phyloP scores from a whole-genome alignment of 2,888 invertebrate genomes.

The Polyommatus icarus region DNA sequence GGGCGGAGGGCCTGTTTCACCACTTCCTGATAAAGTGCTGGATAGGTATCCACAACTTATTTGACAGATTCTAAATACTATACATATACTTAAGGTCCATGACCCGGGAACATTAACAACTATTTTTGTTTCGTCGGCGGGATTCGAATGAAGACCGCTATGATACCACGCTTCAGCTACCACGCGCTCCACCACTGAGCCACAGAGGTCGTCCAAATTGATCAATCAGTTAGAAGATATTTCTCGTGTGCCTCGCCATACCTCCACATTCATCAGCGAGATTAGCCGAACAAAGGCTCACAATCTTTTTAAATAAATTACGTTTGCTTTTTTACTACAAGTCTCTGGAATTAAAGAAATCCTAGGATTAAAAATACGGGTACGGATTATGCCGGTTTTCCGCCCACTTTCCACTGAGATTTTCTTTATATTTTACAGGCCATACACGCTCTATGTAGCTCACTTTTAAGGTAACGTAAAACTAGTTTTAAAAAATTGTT shows the following conservation, averaged over 20 bases:
- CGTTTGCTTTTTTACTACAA: conserved; percentile 25
- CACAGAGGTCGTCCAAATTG: neutral
- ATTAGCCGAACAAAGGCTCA: conserved; percentile 1
- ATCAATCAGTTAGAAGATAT: neutral
- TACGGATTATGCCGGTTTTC: neutral
- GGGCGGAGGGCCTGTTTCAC: no score
- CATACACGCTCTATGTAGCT: neutral
- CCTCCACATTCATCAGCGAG: neutral
- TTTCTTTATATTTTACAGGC: conserved; percentile 3
- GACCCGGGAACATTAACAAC: no score
- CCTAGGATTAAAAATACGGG: conserved; percentile 15
- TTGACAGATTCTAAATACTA: no score
- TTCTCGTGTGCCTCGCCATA: neutral
- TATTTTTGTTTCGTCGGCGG: no score
- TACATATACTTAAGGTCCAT: no score
- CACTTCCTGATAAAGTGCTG: no score
- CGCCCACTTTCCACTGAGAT: neutral
- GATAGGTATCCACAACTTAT: no score
- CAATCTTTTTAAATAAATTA: conserved; percentile 21
- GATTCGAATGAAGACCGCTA: no score
- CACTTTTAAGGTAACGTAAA: neutral
- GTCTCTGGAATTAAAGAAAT: conserved; percentile 9
- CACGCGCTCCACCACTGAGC: no score
- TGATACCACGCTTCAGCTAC: no score
- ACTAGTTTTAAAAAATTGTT: no score